Conservation (phyloP, 1,140 invertebrate species). For the Hyposmocoma kahamanoa region DNA sequence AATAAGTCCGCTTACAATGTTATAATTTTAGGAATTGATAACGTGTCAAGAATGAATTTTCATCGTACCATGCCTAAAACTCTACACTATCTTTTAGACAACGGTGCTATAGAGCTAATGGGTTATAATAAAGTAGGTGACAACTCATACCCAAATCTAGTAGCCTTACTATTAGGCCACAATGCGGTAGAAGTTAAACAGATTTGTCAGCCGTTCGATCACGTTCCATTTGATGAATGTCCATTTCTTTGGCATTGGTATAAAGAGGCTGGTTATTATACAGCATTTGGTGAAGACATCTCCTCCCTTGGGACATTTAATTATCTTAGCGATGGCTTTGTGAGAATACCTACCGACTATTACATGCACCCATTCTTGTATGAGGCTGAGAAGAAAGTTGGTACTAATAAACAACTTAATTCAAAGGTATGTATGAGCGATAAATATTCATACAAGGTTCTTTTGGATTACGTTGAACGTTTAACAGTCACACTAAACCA, state of each 20-base stretch:
- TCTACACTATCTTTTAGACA: slow-evolving; percentile 72
- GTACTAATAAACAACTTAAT: background rate
- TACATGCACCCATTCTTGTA: slow-evolving; percentile 82
- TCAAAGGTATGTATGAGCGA: slow-evolving; percentile 72
- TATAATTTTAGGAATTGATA: slow-evolving; percentile 89
- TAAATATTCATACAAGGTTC: slow-evolving; percentile 62
- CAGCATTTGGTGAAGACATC: slow-evolving; percentile 85
- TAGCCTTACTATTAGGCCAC: slow-evolving; percentile 81
- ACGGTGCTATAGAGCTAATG: slow-evolving; percentile 78
- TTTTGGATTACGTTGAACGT: slow-evolving; percentile 73
- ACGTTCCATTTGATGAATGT: slow-evolving; percentile 72
- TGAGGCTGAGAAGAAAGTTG: slow-evolving; percentile 38
- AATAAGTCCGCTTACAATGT: slow-evolving; percentile 72
- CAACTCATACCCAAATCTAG: slow-evolving; percentile 88
- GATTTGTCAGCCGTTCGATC: slow-evolving; percentile 74
- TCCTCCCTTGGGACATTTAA: slow-evolving; percentile 79
- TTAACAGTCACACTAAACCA: slow-evolving; percentile 68
- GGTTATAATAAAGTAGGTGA: slow-evolving; percentile 89
- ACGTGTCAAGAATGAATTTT: slow-evolving; percentile 88
- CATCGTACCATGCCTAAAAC: slow-evolving; percentile 86
- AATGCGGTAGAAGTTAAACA: slow-evolving; percentile 72
- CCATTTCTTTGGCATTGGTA: slow-evolving; percentile 88
- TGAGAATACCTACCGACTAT: slow-evolving; percentile 83
- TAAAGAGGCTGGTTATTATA: slow-evolving; percentile 81
- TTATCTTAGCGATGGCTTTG: slow-evolving; percentile 80